Conservation (phyloP, 2,113 vertebrate genomes). For the Meles meles region DNA sequence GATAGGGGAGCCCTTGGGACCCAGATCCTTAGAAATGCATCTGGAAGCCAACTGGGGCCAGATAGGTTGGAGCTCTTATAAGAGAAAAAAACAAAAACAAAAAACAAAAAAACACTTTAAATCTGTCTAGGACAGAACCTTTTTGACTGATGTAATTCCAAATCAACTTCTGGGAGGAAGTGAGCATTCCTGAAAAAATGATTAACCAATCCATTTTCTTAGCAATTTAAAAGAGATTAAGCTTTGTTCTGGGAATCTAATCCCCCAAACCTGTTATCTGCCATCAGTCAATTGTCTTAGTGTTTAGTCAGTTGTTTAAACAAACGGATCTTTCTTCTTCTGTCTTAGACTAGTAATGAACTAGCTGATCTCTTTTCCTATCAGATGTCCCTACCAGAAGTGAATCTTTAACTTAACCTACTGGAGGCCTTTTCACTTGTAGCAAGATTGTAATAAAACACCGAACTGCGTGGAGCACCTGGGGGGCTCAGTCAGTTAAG, state of each 20-base stretch:
- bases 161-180: not conserved
- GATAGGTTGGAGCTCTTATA: not conserved
- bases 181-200: not conserved
- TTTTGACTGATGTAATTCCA: not conserved
- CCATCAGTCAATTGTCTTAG: not conserved
- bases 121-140: not conserved
- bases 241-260: not conserved
- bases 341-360: not conserved
- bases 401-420: not conserved
- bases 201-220: not conserved
- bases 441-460: not conserved
- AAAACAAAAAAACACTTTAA: no score
- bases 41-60: not conserved
- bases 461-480: not conserved
- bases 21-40: not conserved
- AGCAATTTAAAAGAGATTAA: not conserved
- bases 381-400: not conserved
- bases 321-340: not conserved
- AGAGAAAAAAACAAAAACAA: not conserved
- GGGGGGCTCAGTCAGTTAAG: not conserved
- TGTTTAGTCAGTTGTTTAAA: not conserved
- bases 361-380: not conserved
- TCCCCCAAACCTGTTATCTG: not conserved
- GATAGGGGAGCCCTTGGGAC: not conserved
- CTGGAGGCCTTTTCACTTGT: not conserved